Evolutionary conservation across 1,140 invertebrate genomes (phyloP), one percentile per base, ranked within the genome.

Genomic region (Heliconius hermathena): DNA sequence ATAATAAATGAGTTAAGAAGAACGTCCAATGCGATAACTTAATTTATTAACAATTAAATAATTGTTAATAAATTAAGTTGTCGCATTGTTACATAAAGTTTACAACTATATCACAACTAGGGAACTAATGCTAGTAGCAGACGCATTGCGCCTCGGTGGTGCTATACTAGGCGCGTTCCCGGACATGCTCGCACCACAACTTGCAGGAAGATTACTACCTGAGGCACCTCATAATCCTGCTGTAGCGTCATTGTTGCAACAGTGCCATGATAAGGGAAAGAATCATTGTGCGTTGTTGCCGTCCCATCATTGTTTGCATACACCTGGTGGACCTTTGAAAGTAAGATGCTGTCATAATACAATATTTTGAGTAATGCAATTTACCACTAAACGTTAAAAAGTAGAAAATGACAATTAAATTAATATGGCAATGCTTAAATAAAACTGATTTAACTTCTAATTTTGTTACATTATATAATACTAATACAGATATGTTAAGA

Each of bases 281-380:
- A 96, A 97, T 74, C 96, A 99, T 88, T 99, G 98, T 89, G 97
- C 98, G 22, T 94, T 99, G 13, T 95, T 99, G 73, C 99, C 99
- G 0, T 96, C 98, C 0, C 99, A 99, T 93, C 99, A 99, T 92
- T 99, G 98, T 89, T 95, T 99, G 74, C 99, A 99, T 88, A 99
- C 99, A 1, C 99, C 99, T 22, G 99, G 99, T 73, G 99, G 99
- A 49, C 99, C 99, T 1, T 95, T 99, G 0, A 99, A 99, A 95
- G 97, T 98, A 91, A 81, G 71, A 38, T 52, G 18, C 1, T 18
- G 5, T 18, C 2, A 6, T 52, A 52, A 20, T 20, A 8, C 6
- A 36, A 36, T 41, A 41, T 41, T 41, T 41, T 41, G 41, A 4
- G 41, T 41, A 3, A 41, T 41, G 13, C 41, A 41, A 11, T 4